These are phyloP conservation scores for Aplysia californica DNA, from an alignment of 1,140 invertebrate genomes.

Conservation along the genomic window DNA sequence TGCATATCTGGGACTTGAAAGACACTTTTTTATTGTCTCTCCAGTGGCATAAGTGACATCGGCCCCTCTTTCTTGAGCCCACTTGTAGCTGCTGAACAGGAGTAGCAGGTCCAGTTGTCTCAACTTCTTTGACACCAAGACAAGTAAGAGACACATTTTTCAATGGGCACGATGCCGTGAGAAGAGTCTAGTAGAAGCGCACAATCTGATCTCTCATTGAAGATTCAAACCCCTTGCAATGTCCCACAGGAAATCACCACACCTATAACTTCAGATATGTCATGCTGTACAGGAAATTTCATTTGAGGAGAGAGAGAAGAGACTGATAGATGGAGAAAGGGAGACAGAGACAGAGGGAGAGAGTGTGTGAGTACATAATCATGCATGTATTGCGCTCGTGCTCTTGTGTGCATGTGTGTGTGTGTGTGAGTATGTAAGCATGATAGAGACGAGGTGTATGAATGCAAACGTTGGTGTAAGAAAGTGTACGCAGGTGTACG, in stretches of 20 bases:
- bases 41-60: too few relatives aligned
- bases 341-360: slow-evolving; percentile 7
- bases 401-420: too few relatives aligned
- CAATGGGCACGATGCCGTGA: too few relatives aligned
- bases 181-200: too few relatives aligned
- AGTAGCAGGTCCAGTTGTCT: too few relatives aligned
- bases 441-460: neutral
- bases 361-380: neutral
- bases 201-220: neutral
- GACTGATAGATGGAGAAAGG: neutral
- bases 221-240: neutral
- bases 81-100: too few relatives aligned
- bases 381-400: too few relatives aligned
- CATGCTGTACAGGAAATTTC: neutral
- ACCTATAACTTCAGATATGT: neutral
- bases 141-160: too few relatives aligned
- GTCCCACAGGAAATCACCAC: neutral
- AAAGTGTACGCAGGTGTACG: neutral
- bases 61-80: too few relatives aligned
- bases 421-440: neutral
- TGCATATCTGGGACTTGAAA: too few relatives aligned
- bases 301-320: neutral
- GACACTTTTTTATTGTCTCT: too few relatives aligned
- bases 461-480: neutral
- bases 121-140: too few relatives aligned